phyloP scores from a whole-genome alignment of 37 sponge, comb jelly and placozoan species.

The Diacarnus erythraeanus region DNA sequence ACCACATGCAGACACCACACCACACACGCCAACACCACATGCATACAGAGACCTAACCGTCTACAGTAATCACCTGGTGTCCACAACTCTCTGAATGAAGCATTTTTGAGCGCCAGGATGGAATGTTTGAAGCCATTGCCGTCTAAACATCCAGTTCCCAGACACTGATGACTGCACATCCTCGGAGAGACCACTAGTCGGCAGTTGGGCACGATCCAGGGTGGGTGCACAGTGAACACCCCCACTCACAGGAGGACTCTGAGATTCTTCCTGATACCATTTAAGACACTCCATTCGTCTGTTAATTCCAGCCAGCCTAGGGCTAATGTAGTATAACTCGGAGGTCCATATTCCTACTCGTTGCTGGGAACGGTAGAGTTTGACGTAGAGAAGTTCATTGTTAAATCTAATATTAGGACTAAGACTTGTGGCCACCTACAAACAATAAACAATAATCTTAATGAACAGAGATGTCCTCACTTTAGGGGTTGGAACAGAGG shows the following conservation, averaged over 20 bases:
- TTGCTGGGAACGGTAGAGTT: background rate
- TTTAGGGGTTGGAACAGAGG: too few species aligned
- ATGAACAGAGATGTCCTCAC: too few species aligned
- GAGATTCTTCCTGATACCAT: background rate
- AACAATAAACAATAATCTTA: background rate
- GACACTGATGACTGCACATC: background rate
- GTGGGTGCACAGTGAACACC: background rate
- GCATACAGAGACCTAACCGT: background rate
- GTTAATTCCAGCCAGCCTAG: background rate
- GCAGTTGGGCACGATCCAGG: constrained; percentile 1
- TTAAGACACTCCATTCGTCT: background rate
- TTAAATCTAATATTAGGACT: background rate
- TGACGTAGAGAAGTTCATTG: background rate
- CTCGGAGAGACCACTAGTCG: background rate
- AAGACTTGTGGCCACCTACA: background rate
- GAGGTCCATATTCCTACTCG: constrained; percentile 6
- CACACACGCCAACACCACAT: constrained; percentile 4
- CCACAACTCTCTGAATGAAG: background rate
- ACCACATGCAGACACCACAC: background rate
- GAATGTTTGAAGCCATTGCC: background rate
- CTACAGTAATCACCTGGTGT: background rate
- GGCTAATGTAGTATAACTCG: background rate
- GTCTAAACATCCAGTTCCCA: background rate
- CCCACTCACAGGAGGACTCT: background rate
- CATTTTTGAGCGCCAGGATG: background rate